Percentiles rank a stretch among this genome's conserved stretches.
Conservation (phyloP, 2,797 vertebrate species). For the Enteromius argenteus region DNA sequence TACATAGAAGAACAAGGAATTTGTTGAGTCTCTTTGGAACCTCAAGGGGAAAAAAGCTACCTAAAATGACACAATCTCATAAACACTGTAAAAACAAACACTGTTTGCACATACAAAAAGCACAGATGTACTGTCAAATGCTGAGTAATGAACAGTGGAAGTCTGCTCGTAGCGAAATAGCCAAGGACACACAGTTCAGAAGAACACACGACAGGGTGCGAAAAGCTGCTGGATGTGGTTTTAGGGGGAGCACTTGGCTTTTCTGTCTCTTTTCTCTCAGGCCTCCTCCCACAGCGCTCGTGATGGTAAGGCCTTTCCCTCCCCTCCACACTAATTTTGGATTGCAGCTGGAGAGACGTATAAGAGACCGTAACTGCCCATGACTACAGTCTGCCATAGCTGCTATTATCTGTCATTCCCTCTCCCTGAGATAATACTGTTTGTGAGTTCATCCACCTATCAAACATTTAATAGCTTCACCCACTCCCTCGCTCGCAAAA, state of each 20-base stretch:
- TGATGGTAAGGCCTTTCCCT: constrained; percentile 45
- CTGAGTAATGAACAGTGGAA: constrained; percentile 71
- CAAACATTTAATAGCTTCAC: constrained; percentile 48
- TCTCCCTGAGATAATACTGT: constrained; percentile 63
- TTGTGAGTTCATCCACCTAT: constrained; percentile 44
- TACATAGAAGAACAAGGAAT: constrained; percentile 50
- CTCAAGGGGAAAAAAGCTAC: constrained; percentile 33
- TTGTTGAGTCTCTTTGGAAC: constrained; percentile 47
- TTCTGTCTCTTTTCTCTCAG: constrained; percentile 37
- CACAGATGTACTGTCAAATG: constrained; percentile 68
- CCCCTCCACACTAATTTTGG: constrained; percentile 60
- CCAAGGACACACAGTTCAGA: constrained; percentile 32
- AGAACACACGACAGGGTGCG: constrained; percentile 14
- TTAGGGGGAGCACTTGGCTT: constrained; percentile 34
- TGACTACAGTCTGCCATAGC: constrained; percentile 52
- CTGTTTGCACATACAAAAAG: constrained; percentile 70
- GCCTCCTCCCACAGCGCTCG: constrained; percentile 48
- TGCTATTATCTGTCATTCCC: constrained; percentile 53
- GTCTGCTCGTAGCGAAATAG: constrained; percentile 53
- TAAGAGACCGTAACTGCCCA: constrained; percentile 54
- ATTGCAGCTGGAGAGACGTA: constrained; percentile 57
- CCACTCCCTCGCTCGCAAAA: constrained; percentile 38
- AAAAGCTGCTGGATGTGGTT: constrained; percentile 36
- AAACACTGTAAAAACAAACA: constrained; percentile 72
- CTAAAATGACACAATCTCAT: constrained; percentile 74